Conservation (phyloP, 2,113 vertebrate species). For the Sorex fumeus region DNA sequence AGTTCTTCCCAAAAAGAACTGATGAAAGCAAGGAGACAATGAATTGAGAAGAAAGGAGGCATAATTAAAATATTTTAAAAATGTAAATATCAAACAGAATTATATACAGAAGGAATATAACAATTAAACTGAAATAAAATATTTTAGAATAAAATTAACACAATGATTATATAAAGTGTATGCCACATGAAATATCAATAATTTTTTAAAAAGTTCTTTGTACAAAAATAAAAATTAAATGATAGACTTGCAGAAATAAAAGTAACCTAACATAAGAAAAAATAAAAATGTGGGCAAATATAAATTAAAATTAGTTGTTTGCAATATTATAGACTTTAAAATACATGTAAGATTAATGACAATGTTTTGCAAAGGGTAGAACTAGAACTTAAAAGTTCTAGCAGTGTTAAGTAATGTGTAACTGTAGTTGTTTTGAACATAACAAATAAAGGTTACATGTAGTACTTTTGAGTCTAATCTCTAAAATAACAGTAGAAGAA, state of each 20-base stretch:
- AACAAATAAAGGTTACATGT: not conserved
- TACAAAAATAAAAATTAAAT: too few species aligned
- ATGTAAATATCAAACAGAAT: not conserved
- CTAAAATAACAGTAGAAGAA: not conserved
- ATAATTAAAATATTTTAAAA: not conserved
- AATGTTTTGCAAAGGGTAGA: conserved; percentile 11
- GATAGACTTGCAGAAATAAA: too few species aligned
- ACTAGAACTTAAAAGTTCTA: conserved; percentile 23
- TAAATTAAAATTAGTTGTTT: conserved; percentile 21
- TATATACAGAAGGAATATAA: conserved; percentile 4
- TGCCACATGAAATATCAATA: conserved; percentile 26
- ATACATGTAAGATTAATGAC: conserved; percentile 46
- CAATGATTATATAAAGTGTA: conserved; percentile 26
- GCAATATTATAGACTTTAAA: conserved; percentile 19
- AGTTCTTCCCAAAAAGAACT: conserved; percentile 39
- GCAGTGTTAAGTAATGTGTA: not conserved
- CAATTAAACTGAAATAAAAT: conserved; percentile 32
- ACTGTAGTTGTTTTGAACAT: not conserved
- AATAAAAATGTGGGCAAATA: not conserved
- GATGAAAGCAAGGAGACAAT: not conserved
- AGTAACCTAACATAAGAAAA: not conserved
- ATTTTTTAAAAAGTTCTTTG: not conserved
- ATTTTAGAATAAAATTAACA: conserved; percentile 27
- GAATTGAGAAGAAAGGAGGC: not conserved
- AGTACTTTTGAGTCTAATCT: not conserved